Percentiles rank a stretch among this genome's conserved stretches.
phyloP scores from a whole-genome alignment of 2,888 invertebrate genomes.

The Drosophila sordidapex region DNA sequence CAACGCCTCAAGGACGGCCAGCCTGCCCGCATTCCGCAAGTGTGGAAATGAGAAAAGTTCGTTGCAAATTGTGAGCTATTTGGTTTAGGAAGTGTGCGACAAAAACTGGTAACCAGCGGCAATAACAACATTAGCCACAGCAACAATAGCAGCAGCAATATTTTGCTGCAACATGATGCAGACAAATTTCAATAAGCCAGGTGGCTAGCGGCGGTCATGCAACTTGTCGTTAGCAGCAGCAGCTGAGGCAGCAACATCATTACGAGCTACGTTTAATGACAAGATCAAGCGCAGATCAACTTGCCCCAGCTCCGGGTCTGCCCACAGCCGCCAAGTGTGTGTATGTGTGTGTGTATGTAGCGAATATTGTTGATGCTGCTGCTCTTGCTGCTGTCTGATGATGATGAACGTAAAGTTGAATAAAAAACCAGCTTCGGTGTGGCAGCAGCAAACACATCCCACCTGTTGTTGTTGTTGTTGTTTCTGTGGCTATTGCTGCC shows the following conservation, averaged over 20 bases:
- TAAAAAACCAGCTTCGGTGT: conserved; percentile 75
- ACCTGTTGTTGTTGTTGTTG: conserved; percentile 64
- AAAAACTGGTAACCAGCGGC: conserved; percentile 61
- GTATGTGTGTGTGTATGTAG: conserved; percentile 42
- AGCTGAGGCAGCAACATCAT: conserved; percentile 57
- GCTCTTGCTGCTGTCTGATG: conserved; percentile 56
- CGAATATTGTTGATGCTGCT: conserved; percentile 61
- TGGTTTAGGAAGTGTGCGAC: conserved; percentile 71
- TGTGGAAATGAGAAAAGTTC: conserved; percentile 62
- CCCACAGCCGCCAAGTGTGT: conserved; percentile 28
- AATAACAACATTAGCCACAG: conserved; percentile 47
- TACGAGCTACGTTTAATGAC: conserved; percentile 80
- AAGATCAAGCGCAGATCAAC: conserved; percentile 81
- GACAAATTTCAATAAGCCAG: conserved; percentile 70
- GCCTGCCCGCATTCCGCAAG: conserved; percentile 63
- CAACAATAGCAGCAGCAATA: conserved; percentile 36
- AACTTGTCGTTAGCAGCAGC: conserved; percentile 54
- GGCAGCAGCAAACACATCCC: conserved; percentile 68
- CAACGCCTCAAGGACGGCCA: conserved; percentile 74
- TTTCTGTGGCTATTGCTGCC: conserved; percentile 49
- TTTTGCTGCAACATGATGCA: conserved; percentile 67
- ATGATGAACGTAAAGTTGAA: conserved; percentile 71
- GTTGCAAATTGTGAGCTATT: conserved; percentile 77
- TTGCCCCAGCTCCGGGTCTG: conserved; percentile 46
- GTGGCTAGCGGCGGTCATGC: conserved; percentile 75